These are phyloP conservation scores for Oscheius sp. DNA, from an alignment of 2,888 invertebrate species.

Conservation along the genomic window DNA sequence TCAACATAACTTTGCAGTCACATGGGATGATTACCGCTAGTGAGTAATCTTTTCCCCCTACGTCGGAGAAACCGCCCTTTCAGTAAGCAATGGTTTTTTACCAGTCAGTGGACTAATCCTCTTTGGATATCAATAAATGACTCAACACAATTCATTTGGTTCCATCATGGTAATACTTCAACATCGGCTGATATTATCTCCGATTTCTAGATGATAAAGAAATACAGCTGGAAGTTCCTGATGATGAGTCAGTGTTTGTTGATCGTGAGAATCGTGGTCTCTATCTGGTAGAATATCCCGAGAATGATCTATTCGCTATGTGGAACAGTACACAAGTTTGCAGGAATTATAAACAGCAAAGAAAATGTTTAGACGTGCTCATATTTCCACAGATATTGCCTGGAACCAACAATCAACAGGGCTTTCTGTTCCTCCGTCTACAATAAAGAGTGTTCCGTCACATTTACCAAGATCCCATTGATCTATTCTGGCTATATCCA, in stretches of 20 bases:
- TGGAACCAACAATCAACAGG: slow-evolving; percentile 27
- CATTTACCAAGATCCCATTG: background rate
- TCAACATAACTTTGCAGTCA: slow-evolving; percentile 18
- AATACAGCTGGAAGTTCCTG: background rate
- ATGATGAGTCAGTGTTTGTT: slow-evolving; percentile 25
- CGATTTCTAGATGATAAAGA: slow-evolving; percentile 25
- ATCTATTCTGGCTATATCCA: slow-evolving; percentile 14
- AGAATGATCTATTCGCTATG: slow-evolving; percentile 4
- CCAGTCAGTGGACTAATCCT: slow-evolving; percentile 31
- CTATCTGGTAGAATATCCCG: slow-evolving; percentile 26
- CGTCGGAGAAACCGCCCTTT: background rate
- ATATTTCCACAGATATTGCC: slow-evolving; percentile 21
- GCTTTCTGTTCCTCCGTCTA: slow-evolving; percentile 20
- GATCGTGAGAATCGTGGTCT: slow-evolving; percentile 23
- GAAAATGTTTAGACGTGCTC: slow-evolving; percentile 16
- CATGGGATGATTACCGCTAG: slow-evolving; percentile 10
- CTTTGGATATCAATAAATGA: slow-evolving; percentile 16
- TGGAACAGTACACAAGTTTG: slow-evolving; percentile 29
- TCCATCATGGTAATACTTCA: slow-evolving; percentile 30
- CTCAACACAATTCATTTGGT: slow-evolving; percentile 19
- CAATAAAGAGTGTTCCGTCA: background rate
- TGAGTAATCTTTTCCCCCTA: background rate
- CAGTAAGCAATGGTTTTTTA: slow-evolving; percentile 27
- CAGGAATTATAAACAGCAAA: background rate
- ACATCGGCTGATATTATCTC: background rate